These are phyloP conservation scores for Luperina testacea DNA, from an alignment of 2,888 invertebrate species.

Conservation along the genomic window DNA sequence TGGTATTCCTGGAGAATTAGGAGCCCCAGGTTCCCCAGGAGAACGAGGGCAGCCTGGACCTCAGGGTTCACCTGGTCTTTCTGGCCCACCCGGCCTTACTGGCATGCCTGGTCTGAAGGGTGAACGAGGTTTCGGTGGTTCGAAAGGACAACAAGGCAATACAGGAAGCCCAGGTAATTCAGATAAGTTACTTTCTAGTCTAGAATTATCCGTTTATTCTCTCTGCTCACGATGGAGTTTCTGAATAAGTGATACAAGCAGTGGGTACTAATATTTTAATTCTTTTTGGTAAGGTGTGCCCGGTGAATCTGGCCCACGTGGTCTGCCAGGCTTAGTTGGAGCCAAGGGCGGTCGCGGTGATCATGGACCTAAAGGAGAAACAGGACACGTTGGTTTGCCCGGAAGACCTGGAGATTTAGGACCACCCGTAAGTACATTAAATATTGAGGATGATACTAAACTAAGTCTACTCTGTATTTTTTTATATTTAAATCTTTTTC, in stretches of 20 bases:
- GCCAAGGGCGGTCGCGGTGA: conserved; percentile 94
- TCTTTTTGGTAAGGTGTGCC: conserved; percentile 84
- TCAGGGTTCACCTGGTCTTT: conserved; percentile 92
- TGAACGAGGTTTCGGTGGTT: conserved; percentile 92
- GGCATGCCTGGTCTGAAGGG: conserved; percentile 94
- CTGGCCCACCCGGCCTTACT: conserved; percentile 92
- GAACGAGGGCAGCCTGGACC: conserved; percentile 93
- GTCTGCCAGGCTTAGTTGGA: conserved; percentile 91
- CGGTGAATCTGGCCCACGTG: conserved; percentile 92
- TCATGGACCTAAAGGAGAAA: conserved; percentile 93
- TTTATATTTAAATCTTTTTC: neutral
- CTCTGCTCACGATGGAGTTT: neutral
- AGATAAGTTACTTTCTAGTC: neutral
- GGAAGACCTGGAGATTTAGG: conserved; percentile 95
- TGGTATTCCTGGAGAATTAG: conserved; percentile 92
- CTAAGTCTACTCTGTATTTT: neutral
- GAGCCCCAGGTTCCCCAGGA: conserved; percentile 93
- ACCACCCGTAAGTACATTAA: conserved; percentile 87
- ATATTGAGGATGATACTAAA: neutral
- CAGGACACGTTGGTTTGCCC: conserved; percentile 93
- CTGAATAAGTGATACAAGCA: neutral
- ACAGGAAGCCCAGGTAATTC: conserved; percentile 89
- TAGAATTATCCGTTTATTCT: neutral
- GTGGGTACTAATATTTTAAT: conserved; percentile 3
- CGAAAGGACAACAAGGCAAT: conserved; percentile 94